Evolutionary conservation across 2,113 vertebrate species (phyloP), one percentile per base, ranked within the genome.

Genomic region (Litocranius walleri): DNA sequence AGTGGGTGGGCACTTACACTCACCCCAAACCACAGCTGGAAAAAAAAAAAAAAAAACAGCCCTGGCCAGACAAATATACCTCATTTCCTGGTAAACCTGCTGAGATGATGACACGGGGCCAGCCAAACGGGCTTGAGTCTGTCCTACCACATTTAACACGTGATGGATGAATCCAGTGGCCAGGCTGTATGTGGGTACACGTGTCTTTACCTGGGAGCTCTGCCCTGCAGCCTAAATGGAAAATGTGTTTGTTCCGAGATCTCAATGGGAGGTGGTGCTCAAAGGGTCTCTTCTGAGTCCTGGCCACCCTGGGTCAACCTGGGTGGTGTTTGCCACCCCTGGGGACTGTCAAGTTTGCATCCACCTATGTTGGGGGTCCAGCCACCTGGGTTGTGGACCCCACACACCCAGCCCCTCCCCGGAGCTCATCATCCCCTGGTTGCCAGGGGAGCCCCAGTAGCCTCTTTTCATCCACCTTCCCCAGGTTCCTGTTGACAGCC

Each of bases 401-500:
- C 0, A 5, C 15, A 43, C 12, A 8, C 29, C 6, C 45, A 36
- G 23, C 8, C 14, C 15, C 52, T 40, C 67, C 77, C 82, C n/a
- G 2, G 52, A 92, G 48, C n/a, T 25, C 40, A 29, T 9, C 1
- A 0, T 16, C 45, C 43, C 14, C 29, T 25, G 59, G 33, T 43
- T 43, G 17, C 29, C 23, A 25, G 25, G 33, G 56, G 6, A 64
- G 13, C 14, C 52, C 21, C 57, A 77, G 25, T 3, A 17, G 9
- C 54, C 61, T 82, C 16, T 95, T 81, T 56, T 3, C 12, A 1
- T 15, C 88, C 45, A 0, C 92, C 90, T 78, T 78, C 81, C 90
- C 45, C 98, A 99, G 99, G 97, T 99, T 99, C 98, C 99, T 99
- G 83, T 98, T 99, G 97, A 99, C 99, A 0, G 99, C 99, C 0